phyloP scores from a whole-genome alignment of 2,113 vertebrate species.

The Elanus axillaris region DNA sequence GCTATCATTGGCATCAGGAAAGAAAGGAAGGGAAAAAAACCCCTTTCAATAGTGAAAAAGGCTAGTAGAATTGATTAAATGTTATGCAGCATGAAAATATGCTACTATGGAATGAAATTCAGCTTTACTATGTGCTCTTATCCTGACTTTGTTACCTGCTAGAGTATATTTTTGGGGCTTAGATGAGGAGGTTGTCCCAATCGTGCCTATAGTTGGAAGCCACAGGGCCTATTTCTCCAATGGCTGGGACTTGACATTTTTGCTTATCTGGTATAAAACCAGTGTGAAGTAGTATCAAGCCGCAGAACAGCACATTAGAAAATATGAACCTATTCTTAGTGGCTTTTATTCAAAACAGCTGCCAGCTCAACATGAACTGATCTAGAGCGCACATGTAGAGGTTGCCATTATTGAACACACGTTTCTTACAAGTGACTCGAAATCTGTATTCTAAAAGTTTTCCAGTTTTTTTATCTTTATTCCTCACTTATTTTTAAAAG shows the following conservation, averaged over 20 bases:
- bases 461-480: background rate
- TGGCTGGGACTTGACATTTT: background rate
- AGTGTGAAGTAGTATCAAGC: background rate
- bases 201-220: background rate
- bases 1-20: slow-evolving; percentile 18
- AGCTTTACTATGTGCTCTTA: background rate
- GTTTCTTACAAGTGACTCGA: background rate
- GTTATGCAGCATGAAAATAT: background rate
- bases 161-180: background rate
- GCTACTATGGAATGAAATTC: background rate
- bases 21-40: background rate
- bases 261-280: background rate
- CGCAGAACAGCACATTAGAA: background rate
- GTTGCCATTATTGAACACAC: accelerated
- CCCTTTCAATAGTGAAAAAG: background rate
- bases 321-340: background rate
- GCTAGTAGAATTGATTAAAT: background rate
- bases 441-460: background rate
- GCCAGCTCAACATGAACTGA: accelerated
- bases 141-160: background rate
- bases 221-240: background rate
- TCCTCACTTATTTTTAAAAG: background rate
- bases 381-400: accelerated
- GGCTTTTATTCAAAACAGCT: background rate
- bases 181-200: background rate